Evolutionary conservation across 2,888 invertebrate species (phyloP), one percentile per base, ranked within the genome.

Genomic region (Adela reaumurella): DNA sequence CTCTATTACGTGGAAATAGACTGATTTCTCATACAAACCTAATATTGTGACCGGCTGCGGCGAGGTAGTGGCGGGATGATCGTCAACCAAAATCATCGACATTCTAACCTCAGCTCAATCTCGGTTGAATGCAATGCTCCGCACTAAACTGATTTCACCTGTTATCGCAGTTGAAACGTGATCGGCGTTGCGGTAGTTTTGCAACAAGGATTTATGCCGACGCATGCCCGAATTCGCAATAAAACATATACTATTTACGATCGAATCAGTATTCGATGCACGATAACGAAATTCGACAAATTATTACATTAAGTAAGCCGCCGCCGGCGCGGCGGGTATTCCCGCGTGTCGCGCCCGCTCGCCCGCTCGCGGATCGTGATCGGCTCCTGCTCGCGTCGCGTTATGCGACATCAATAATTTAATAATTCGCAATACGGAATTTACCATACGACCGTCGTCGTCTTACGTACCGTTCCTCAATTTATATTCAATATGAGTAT

Each of bases 221-320:
- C 24, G 8, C 24, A 24, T 11, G 35, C 35, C 35, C 68, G 74
- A 77, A 77, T 74, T 70, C 70, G 68, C 73, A 70, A 63, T 62
- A 65, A 67, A 73, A 70, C 76, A 77, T 78, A 74, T 77, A 77
- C 78, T 76, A 78, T 78, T 78, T 77, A 77, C 70, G 57, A 65
- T 70, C 72, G 69, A 72, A 74, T 76, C 71, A 76, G 76, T 76
- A 78, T 78, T 77, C 78, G 74, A 77, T 74, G 72, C 71, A 70
- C 73, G 74, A 76, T 76, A 74, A 74, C 71, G 77, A 78, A 77
- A 78, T 78, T 77, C 77, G 70, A 77, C 77, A 78, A 78, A 78
- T 78, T 78, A 78, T 78, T 78, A 74, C 76, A 77, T 78, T 77
- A 35, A n/a, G n/a, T n/a, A n/a, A 78, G 74, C 70, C 71, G 69